These are phyloP conservation scores for Cerceris rybyensis DNA, from an alignment of 2,888 invertebrate genomes.

Conservation along the genomic window DNA sequence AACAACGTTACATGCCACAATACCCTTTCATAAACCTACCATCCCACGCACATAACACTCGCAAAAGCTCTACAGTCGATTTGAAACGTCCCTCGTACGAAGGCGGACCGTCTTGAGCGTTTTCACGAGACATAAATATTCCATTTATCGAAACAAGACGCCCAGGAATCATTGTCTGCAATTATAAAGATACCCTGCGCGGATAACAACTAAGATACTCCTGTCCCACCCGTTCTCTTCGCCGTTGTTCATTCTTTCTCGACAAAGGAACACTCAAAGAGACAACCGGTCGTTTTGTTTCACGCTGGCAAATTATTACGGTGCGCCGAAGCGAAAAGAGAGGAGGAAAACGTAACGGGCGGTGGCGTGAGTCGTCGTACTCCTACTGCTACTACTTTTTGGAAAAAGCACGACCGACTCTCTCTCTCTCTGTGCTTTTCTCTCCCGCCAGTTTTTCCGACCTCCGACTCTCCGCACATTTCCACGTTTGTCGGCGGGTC, in stretches of 20 bases:
- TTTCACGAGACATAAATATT: background rate
- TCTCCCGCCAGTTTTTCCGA: background rate
- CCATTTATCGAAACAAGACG: background rate
- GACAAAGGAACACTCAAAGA: constrained; percentile 17
- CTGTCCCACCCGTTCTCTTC: constrained; percentile 10
- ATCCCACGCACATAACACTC: too few species aligned
- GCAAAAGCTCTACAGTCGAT: background rate
- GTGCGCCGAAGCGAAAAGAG: constrained; percentile 38
- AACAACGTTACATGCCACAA: too few species aligned
- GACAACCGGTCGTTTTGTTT: constrained; percentile 27
- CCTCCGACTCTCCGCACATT: constrained; percentile 20
- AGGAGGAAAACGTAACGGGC: constrained; percentile 27
- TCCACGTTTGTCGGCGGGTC: background rate
- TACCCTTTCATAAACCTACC: too few species aligned
- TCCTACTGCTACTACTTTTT: constrained; percentile 9
- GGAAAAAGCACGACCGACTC: constrained; percentile 15
- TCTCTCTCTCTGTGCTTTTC: background rate
- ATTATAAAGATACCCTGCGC: background rate
- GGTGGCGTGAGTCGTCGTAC: background rate
- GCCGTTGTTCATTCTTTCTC: background rate
- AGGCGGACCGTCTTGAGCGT: too few species aligned
- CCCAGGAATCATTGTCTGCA: background rate
- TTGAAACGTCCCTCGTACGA: background rate
- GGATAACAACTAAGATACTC: constrained; percentile 17
- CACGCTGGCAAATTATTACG: constrained; percentile 49